Base-by-base conservation (phyloP, 1,140 invertebrate species). In the Macrobrachium nipponense region DNA sequence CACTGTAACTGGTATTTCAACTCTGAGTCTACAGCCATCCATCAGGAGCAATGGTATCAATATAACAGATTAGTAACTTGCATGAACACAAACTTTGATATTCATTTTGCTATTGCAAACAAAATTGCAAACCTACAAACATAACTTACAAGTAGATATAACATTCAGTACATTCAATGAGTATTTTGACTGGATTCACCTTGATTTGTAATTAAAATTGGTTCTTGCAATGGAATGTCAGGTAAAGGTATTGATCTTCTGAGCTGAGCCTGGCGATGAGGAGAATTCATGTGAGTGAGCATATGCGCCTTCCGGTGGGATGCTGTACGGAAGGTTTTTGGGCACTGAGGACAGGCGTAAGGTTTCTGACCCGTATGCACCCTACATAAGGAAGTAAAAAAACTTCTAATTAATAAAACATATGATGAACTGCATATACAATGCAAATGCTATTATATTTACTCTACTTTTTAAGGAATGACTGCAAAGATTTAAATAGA, bases 301-400 rank as follows among this genome's bases (percentile, higher is more conserved):
- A 93, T 88, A 87, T 96, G 95, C 36, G 93, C 92, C 89, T 94
- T 95, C 58, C 93, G 92, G 87, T 95, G 94, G 11, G 94, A 94
- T 4, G 94, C 93, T 2, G 95, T 96, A 90, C 95, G 90, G 89
- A 95, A 96, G 79, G 91, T 91, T 36, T 92, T 91, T 51, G 93
- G 92, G 90, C 95, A 96, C 73, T 94, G 90, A 2, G 91, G 90
- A 80, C 95, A 96, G 61, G 92, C 92, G 89, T 95, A 95, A 2
- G 95, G 95, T 89, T 94, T 95, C 3, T 92, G 92, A 68, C 94
- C 94, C 91, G 90, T 92, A 87, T 93, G 92, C 20, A 93, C 89
- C 73, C 87, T 88, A 60, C 7, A 60, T 20, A 18, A 44, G 20
- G 27, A 70, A 66, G 68, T 15, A 17, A 27, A 36, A n/a, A 36